Evolutionary conservation across 35 echinoderm and acorn worm genomes (phyloP).

Genomic region (Lytechinus pictus): DNA sequence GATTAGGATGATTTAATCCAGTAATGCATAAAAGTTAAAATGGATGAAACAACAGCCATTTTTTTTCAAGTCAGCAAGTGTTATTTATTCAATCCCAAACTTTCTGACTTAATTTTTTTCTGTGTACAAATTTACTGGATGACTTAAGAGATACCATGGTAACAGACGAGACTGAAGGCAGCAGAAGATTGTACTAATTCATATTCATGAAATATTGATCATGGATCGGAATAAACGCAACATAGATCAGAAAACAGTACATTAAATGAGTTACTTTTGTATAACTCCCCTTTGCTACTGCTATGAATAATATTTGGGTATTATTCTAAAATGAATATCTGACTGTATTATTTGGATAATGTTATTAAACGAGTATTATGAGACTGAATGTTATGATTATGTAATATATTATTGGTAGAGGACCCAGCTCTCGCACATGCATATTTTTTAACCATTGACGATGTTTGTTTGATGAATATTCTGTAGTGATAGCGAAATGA

Average conservation of each 20-base stretch:
- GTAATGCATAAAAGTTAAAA: no score
- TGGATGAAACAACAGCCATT: no score
- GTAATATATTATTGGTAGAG: slow-evolving; percentile 1
- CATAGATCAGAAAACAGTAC: not conserved
- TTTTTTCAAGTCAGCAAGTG: no score
- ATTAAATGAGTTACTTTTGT: not conserved
- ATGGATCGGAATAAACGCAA: not conserved
- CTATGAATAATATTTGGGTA: not conserved
- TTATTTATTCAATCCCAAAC: no score
- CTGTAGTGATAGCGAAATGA: not conserved
- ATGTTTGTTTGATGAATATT: not conserved
- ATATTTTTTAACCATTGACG: not conserved
- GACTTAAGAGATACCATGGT: no score
- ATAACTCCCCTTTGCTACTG: not conserved
- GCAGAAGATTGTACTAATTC: not conserved
- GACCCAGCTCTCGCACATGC: not conserved
- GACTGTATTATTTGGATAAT: not conserved
- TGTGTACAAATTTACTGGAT: no score
- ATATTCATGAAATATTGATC: not conserved
- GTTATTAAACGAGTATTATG: no score
- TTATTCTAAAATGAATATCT: not conserved
- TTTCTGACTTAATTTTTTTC: no score
- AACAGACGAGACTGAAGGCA: not conserved
- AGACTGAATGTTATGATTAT: not conserved
- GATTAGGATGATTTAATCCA: no score